Evolutionary conservation across 1,140 invertebrate genomes (phyloP), one percentile per base, ranked within the genome.

Genomic region (Bombus impatiens): DNA sequence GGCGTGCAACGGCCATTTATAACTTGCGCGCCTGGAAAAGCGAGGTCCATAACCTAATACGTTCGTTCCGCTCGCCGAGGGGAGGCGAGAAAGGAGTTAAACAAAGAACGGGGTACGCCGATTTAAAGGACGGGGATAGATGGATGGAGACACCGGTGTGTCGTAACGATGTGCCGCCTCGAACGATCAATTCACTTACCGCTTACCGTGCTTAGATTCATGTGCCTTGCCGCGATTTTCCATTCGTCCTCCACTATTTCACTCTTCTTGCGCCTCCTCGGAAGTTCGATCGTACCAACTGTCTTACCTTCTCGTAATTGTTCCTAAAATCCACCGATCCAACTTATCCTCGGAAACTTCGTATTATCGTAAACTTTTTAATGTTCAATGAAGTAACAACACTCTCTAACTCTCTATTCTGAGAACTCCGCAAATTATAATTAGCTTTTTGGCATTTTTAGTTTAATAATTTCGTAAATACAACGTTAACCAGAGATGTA

Each of bases 21-120:
- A 91, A 91, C 90, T 91, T 90, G 89, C 83, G 89, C 89, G 89
- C 87, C 89, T 90, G 91, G 90, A 92, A 89, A 91, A 92, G 89
- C 90, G 90, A 91, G 89, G 86, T 91, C 88, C 89, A 90, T 91
- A 90, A 90, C 89, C 89, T 90, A 90, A 90, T 90, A 90, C 89
- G 89, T 89, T 89, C 89, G 89, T 89, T 90, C 88, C 89, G 88
- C 86, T 90, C 78, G 88, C 35, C 75, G 75, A 77, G 85, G 86
- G 86, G 81, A 84, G 89, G 88, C 83, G 89, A 90, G 88, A 90
- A 89, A 89, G 88, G 89, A 90, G 89, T 90, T 87, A 87, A 89
- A 90, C 89, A 90, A 90, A 90, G 88, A 90, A 89, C 88, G 86
- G 81, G 79, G 86, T 78, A 89, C 80, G 84, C 65, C 84, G 83